Evolutionary conservation across 1,140 invertebrate genomes (phyloP).

Genomic region (Ylistrum balloti): DNA sequence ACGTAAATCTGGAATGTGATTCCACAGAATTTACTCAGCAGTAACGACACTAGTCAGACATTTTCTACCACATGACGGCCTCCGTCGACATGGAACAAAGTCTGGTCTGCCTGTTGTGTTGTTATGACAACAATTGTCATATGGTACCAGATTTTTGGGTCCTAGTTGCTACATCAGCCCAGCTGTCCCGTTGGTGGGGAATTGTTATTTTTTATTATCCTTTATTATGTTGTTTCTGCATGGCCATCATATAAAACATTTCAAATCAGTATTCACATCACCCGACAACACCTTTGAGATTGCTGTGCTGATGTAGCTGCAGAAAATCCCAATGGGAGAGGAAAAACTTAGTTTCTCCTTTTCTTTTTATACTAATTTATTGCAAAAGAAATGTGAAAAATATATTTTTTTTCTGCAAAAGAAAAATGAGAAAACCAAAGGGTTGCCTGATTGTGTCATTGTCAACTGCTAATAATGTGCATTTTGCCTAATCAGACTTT

Average conservation of each 20-base stretch:
- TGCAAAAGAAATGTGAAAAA: background rate
- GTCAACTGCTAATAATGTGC: background rate
- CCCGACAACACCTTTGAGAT: background rate
- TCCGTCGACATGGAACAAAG: background rate
- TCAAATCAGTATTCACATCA: conserved; percentile 35
- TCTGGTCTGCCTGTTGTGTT: conserved; percentile 36
- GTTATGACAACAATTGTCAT: conserved; percentile 17
- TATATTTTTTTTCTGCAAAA: conserved; percentile 26
- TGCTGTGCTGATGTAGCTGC: background rate
- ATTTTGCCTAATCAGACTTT: background rate
- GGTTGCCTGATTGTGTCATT: background rate
- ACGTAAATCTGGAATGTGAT: conserved; percentile 34
- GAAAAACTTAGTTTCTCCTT: conserved; percentile 29
- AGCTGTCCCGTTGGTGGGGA: background rate
- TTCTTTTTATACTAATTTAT: conserved; percentile 36
- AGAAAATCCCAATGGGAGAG: background rate
- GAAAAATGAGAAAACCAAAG: conserved; percentile 9
- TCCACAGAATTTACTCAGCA: conserved; percentile 38
- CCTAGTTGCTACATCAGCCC: background rate
- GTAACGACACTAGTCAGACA: conserved; percentile 37
- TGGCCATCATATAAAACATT: conserved; percentile 39
- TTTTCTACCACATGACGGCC: conserved; percentile 15
- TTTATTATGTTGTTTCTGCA: conserved; percentile 36
- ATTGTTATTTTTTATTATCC: conserved; percentile 40
- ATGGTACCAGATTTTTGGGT: conserved; percentile 5